Evolutionary conservation across 2,113 vertebrate species (phyloP), one percentile per base, ranked within the genome.

Genomic region (Sinocyclocheilus maitianheensis): DNA sequence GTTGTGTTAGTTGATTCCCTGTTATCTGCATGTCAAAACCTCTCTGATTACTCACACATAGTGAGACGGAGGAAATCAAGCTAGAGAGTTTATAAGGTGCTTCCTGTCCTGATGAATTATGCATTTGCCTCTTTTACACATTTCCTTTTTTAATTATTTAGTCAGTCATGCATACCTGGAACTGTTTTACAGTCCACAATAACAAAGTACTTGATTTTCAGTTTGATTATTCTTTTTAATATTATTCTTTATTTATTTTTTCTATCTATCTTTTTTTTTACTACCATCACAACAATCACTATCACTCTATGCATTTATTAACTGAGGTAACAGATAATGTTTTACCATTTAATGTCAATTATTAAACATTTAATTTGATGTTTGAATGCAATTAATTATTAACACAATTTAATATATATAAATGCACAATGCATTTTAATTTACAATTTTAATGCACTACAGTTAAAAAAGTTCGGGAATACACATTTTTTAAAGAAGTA

Each of bases 41-140:
- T 78, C 63, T 84, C 77, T 86, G 90, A 91, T 93, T 91, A 87
- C 92, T 91, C 87, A 86, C 86, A 40, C 90, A 87, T 86, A 89
- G 89, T 87, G 87, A 48, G 62, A 10, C 43, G 81, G 87, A 74
- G 85, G 83, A 22, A 88, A 92, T 91, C 87, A 48, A 87, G 85
- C 82, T 80, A 48, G 51, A 80, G 86, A 84, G 75, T 80, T 72
- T 71, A 83, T 79, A 63, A 81, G 34, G 53, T 83, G 67, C 63
- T 58, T 85, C 12, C 24, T 77, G 2, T 43, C 65, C 74, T 85
- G 26, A 30, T 34, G 18, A 53, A 71, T 43, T 37, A 37, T 55
- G 53, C 22, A 85, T 51, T 77, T 40, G 5, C 26, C 4, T 69
- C 40, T 62, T 81, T 77, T 76, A 67, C 71, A 69, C 75, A 13